phyloP scores from a whole-genome alignment of 2,113 vertebrate genomes.

The Laticauda laticaudata region DNA sequence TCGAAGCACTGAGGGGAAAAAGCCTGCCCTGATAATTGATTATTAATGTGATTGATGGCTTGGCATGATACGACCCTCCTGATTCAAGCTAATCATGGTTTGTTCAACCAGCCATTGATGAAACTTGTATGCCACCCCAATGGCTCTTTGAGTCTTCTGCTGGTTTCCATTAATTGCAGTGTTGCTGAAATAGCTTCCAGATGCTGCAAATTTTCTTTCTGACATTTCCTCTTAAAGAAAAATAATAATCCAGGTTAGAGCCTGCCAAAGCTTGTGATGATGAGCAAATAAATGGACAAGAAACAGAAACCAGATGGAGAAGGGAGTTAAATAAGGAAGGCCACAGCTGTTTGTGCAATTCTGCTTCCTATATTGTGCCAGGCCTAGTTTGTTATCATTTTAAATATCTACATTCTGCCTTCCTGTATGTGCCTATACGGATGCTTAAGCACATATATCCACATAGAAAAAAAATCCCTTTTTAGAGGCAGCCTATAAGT shows the following conservation, averaged over 20 bases:
- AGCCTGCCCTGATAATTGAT: not conserved
- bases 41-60: not conserved
- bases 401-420: not conserved
- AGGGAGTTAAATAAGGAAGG: not conserved
- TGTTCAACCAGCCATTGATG: not conserved
- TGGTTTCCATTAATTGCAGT: not conserved
- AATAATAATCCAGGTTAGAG: not conserved
- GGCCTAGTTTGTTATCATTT: not conserved
- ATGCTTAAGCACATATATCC: not conserved
- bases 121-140: not conserved
- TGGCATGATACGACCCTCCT: not conserved
- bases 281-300: not conserved
- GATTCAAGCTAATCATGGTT: not conserved
- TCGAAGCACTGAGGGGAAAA: not conserved
- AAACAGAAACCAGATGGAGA: constrained; percentile 3
- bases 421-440: not conserved
- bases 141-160: not conserved
- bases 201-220: not conserved
- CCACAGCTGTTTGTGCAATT: not conserved
- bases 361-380: not conserved
- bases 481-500: not conserved
- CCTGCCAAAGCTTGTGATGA: not conserved
- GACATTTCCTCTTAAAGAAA: not conserved
- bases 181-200: not conserved
- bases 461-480: not conserved